Evolutionary conservation across 2,113 vertebrate species (phyloP).

Genomic region (Chelonoidis abingdonii): DNA sequence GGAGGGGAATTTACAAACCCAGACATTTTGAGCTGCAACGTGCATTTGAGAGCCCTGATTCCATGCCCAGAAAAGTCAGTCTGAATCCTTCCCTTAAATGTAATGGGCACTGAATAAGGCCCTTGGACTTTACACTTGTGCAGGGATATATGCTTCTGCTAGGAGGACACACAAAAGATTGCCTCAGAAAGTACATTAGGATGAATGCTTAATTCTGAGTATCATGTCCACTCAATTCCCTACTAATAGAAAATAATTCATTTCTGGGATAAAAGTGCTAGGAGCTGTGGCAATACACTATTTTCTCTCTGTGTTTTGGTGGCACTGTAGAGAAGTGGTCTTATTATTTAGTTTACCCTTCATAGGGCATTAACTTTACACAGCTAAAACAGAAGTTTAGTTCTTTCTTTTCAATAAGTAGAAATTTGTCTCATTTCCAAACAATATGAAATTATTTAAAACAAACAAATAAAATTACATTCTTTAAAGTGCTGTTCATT

Average conservation of each 20-base stretch:
- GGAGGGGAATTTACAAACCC: neutral
- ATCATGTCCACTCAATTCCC: neutral
- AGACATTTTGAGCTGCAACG: neutral
- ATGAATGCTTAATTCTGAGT: slow-evolving; percentile 16
- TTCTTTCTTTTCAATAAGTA: neutral
- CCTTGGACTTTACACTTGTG: neutral
- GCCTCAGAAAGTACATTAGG: neutral
- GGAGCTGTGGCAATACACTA: neutral
- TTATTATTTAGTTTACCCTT: slow-evolving; percentile 51
- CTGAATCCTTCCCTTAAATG: neutral
- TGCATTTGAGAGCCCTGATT: neutral
- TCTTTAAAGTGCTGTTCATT: slow-evolving; percentile 38
- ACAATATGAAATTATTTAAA: neutral
- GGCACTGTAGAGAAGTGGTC: neutral
- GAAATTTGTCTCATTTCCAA: neutral
- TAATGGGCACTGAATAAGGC: neutral
- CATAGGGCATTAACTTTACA: slow-evolving; percentile 15
- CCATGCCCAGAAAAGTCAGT: neutral
- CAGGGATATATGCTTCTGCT: neutral
- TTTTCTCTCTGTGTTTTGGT: neutral
- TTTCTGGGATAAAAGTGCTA: neutral
- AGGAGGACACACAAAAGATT: neutral
- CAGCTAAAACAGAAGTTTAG: neutral
- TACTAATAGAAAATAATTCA: neutral
- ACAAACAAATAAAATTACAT: neutral